A percentile compares a stretch with the other conserved stretches of the same genome.
Evolutionary conservation across 2,888 invertebrate genomes (phyloP).

Genomic region (Metopia argyrocephala): DNA sequence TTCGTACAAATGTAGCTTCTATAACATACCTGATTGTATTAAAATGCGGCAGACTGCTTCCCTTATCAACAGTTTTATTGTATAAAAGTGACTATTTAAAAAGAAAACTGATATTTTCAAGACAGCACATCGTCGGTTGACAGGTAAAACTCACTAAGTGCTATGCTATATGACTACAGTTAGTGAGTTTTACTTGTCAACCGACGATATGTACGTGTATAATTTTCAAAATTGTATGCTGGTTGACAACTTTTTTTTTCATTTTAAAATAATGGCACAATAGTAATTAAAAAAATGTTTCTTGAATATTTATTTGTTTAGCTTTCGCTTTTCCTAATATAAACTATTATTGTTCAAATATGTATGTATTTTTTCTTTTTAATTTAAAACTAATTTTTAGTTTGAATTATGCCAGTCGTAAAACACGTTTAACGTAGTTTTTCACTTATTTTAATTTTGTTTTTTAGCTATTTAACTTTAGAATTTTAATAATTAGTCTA

Average conservation of each 20-base stretch:
- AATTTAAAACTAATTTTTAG: neutral
- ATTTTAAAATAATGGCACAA: neutral
- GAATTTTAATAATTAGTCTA: slow-evolving; percentile 14
- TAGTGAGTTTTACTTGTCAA: too few species aligned
- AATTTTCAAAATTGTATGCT: neutral
- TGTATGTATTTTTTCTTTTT: slow-evolving; percentile 4
- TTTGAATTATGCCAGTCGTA: slow-evolving; percentile 2
- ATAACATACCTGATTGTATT: too few species aligned
- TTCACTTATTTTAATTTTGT: neutral
- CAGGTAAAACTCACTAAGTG: too few species aligned
- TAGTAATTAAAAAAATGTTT: neutral
- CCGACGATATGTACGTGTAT: neutral
- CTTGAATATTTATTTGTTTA: neutral
- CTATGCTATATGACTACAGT: too few species aligned
- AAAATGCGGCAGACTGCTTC: too few species aligned
- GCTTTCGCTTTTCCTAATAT: neutral
- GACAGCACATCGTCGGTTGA: too few species aligned
- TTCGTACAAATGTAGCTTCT: too few species aligned
- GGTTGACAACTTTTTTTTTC: neutral
- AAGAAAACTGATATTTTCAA: too few species aligned
- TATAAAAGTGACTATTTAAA: too few species aligned
- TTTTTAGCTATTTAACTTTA: neutral
- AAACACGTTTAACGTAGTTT: neutral
- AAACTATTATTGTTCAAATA: neutral
- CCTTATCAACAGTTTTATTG: too few species aligned